Evolutionary conservation across 2,888 invertebrate species (phyloP).

Genomic region (Neoascia interrupta): DNA sequence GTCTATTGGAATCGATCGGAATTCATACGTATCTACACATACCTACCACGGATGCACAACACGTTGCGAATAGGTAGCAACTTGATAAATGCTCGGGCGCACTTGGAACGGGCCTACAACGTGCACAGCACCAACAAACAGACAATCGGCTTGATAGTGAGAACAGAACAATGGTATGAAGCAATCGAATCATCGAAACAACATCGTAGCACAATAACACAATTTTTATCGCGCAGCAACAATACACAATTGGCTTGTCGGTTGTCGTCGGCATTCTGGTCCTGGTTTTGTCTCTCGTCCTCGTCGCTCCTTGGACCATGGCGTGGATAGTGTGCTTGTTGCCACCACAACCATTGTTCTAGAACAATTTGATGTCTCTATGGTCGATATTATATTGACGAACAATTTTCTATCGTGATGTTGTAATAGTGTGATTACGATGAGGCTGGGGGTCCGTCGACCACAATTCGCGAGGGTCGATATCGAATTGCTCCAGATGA

Average conservation of each 20-base stretch:
- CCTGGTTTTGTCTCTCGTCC: neutral
- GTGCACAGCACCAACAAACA: neutral
- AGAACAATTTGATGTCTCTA: conserved; percentile 67
- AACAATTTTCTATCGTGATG: conserved; percentile 8
- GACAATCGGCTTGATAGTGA: neutral
- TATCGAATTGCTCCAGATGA: conserved; percentile 13
- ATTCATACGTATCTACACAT: conserved; percentile 36
- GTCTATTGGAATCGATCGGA: conserved; percentile 60
- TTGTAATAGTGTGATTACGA: neutral
- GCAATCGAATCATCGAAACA: conserved; percentile 50
- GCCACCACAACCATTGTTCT: conserved; percentile 59
- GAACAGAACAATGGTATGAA: conserved; percentile 26
- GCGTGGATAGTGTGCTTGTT: conserved; percentile 39
- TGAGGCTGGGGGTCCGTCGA: neutral
- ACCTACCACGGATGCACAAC: conserved; percentile 35
- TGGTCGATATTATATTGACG: conserved; percentile 42
- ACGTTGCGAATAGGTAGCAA: conserved; percentile 52
- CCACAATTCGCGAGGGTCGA: neutral
- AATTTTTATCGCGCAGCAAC: conserved; percentile 46
- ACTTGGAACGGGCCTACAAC: conserved; percentile 40
- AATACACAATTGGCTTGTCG: conserved; percentile 22
- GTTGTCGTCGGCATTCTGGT: conserved; percentile 12
- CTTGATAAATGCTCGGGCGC: conserved; percentile 61
- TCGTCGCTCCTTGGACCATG: neutral
- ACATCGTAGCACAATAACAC: conserved; percentile 45